Conservation (phyloP, 2,113 vertebrate species). For the Calypte anna region DNA sequence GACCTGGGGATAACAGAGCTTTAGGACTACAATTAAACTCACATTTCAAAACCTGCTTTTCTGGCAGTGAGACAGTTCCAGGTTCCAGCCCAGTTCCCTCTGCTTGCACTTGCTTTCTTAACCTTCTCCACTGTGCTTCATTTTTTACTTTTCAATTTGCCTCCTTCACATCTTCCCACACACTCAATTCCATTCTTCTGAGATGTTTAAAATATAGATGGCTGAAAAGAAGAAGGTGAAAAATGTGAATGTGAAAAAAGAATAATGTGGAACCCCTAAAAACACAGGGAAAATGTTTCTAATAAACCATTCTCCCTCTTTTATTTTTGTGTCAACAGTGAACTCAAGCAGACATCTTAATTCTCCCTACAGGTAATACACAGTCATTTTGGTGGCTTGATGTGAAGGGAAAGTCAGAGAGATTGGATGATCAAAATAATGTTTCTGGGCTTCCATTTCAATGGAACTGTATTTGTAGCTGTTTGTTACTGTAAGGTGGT, state of each 20-base stretch:
- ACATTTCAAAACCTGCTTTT: not conserved
- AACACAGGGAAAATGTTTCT: not conserved
- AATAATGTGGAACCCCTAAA: not conserved
- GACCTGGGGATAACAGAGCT: not conserved
- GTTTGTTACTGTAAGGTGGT: not conserved
- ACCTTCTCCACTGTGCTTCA: not conserved
- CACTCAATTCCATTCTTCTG: not conserved
- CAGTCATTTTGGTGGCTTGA: not conserved
- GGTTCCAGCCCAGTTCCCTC: not conserved
- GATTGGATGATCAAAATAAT: not conserved
- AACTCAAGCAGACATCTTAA: not conserved
- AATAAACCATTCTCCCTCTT: not conserved
- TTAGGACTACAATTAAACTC: not conserved
- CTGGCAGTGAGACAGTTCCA: not conserved
- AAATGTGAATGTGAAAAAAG: too few species aligned
- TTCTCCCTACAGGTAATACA: not conserved
- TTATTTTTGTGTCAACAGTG: not conserved
- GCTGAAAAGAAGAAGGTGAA: not conserved
- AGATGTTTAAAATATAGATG: not conserved
- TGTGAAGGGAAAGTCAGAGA: not conserved
- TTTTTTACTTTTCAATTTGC: not conserved
- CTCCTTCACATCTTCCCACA: not conserved
- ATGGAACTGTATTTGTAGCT: not conserved
- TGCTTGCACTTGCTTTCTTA: not conserved
- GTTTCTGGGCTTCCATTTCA: not conserved